These are phyloP conservation scores for Electrona antarctica DNA, from an alignment of 2,113 vertebrate genomes.

Conservation along the genomic window DNA sequence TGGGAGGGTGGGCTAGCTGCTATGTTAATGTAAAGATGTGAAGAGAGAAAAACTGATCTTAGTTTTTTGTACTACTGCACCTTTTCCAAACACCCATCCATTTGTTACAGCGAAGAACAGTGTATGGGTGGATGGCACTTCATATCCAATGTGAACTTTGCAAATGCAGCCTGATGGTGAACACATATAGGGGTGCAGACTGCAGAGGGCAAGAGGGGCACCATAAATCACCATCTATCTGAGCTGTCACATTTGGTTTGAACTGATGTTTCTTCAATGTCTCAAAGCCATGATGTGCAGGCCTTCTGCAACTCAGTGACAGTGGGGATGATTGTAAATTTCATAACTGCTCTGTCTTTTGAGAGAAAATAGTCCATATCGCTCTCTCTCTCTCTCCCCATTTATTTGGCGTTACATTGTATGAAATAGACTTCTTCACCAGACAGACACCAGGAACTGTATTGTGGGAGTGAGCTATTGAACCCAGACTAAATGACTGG, in stretches of 20 bases:
- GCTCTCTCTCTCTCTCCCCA: neutral
- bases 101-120: conserved; percentile 21
- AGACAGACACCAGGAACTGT: neutral
- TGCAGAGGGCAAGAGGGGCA: conserved; percentile 64
- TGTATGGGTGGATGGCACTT: conserved; percentile 53
- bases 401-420: conserved; percentile 1
- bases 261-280: conserved; percentile 56
- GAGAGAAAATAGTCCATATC: neutral
- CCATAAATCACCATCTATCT: conserved; percentile 77
- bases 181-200: conserved; percentile 62
- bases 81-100: neutral
- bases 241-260: conserved; percentile 70
- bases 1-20: too few relatives aligned
- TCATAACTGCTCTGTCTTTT: conserved; percentile 8
- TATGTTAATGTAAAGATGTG: neutral
- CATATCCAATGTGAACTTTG: conserved; percentile 59
- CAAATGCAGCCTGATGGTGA: conserved; percentile 64
- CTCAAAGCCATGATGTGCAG: conserved; percentile 53
- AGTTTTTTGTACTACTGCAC: neutral
- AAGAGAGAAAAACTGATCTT: neutral
- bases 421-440: conserved; percentile 10
- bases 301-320: conserved; percentile 52
- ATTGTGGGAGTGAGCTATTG: neutral
- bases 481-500: conserved; percentile 4
- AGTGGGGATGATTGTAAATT: conserved; percentile 52